These are phyloP conservation scores for Pluvialis apricaria DNA, from an alignment of 2,113 vertebrate species.

Conservation along the genomic window DNA sequence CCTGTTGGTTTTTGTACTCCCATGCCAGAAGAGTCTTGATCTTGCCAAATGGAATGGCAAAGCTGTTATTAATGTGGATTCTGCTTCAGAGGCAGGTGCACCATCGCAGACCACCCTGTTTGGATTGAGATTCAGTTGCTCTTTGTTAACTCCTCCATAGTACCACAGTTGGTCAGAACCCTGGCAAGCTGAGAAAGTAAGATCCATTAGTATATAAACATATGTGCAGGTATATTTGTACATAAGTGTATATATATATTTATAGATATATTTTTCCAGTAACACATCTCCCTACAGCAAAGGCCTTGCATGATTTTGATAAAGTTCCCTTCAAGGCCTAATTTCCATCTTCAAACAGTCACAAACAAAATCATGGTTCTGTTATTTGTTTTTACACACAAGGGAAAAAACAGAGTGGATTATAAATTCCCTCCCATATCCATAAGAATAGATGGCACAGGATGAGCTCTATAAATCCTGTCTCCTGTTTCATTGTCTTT, in stretches of 20 bases:
- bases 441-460: neutral
- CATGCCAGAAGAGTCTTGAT: neutral
- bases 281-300: neutral
- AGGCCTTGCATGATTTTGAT: neutral
- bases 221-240: neutral
- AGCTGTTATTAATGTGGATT: neutral
- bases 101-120: neutral
- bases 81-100: neutral
- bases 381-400: neutral
- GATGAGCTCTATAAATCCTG: neutral
- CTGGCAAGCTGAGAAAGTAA: neutral
- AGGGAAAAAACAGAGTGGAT: neutral
- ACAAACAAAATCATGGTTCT: neutral
- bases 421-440: neutral
- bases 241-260: fast-evolving
- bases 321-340: neutral
- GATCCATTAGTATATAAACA: neutral
- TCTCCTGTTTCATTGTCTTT: neutral
- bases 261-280: neutral
- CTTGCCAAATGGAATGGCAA: neutral
- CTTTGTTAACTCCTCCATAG: neutral
- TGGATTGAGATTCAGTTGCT: neutral
- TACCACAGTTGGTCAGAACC: neutral
- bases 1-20: neutral
- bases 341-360: neutral